phyloP scores from a whole-genome alignment of 2,888 invertebrate species.

The Willowsia nigromaculata region DNA sequence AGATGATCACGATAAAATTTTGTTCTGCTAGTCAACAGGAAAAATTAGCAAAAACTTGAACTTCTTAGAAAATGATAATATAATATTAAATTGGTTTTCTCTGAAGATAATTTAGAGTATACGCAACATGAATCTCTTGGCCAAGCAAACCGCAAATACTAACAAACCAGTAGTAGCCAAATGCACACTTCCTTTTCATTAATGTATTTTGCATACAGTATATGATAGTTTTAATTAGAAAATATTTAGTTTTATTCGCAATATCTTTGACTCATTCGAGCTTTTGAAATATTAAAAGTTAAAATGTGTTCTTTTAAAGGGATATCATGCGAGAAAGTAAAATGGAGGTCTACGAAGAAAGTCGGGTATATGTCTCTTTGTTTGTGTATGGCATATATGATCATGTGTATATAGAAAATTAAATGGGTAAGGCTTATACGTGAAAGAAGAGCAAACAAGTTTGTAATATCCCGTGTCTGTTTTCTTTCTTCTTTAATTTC shows the following conservation, averaged over 20 bases:
- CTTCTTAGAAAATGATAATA: neutral
- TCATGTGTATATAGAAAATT: neutral
- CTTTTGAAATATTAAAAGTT: too few species aligned
- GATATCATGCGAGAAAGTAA: too few species aligned
- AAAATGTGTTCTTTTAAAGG: too few species aligned
- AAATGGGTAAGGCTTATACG: neutral
- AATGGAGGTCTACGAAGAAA: too few species aligned
- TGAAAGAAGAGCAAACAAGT: constrained; percentile 38
- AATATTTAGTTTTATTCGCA: too few species aligned
- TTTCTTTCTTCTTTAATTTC: constrained; percentile 17
- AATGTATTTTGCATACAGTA: neutral
- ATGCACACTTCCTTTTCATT: too few species aligned
- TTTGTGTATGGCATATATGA: neutral
- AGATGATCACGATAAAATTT: neutral
- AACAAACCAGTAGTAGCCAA: neutral
- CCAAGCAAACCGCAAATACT: neutral
- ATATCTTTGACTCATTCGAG: too few species aligned
- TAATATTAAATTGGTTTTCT: neutral
- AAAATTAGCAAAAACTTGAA: neutral
- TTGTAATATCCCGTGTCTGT: constrained; percentile 32
- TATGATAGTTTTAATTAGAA: too few species aligned
- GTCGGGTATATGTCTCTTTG: constrained; percentile 1
- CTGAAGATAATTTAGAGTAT: neutral
- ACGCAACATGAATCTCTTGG: neutral
- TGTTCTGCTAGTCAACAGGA: neutral